phyloP scores from a whole-genome alignment of 2,797 vertebrate genomes.

The Octomys mimax region DNA sequence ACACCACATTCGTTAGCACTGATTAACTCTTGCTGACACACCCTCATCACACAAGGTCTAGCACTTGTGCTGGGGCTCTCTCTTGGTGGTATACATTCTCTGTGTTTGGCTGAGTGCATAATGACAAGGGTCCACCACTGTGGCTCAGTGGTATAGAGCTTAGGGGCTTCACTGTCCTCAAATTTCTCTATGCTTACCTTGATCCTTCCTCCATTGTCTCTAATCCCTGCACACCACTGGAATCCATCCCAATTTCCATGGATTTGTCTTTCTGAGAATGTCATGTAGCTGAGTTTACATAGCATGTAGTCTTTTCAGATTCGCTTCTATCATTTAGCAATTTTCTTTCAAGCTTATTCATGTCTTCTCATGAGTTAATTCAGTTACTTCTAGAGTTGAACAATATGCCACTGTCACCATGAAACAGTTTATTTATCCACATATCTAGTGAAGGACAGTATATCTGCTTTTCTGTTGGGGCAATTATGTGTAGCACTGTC shows the following conservation, averaged over 20 bases:
- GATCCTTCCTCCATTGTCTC: background rate
- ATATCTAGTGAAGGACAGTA: background rate
- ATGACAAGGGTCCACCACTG: background rate
- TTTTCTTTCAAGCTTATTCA: background rate
- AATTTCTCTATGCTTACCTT: background rate
- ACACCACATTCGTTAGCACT: background rate
- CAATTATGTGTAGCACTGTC: background rate
- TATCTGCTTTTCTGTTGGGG: background rate
- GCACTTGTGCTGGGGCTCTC: background rate
- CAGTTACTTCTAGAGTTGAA: background rate
- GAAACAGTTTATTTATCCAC: background rate
- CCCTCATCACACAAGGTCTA: background rate
- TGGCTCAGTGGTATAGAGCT: background rate
- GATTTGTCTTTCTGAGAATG: background rate
- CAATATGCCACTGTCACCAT: background rate
- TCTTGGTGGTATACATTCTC: background rate
- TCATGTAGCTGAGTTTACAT: background rate
- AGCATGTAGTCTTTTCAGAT: background rate
- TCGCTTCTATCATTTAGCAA: background rate
- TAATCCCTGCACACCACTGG: background rate
- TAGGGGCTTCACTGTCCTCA: background rate
- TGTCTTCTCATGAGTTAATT: background rate
- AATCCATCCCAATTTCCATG: background rate
- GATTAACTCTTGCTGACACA: background rate
- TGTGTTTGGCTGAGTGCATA: background rate